Conservation (phyloP, 2,888 invertebrate species). For the Caenorhabditis angaria region DNA sequence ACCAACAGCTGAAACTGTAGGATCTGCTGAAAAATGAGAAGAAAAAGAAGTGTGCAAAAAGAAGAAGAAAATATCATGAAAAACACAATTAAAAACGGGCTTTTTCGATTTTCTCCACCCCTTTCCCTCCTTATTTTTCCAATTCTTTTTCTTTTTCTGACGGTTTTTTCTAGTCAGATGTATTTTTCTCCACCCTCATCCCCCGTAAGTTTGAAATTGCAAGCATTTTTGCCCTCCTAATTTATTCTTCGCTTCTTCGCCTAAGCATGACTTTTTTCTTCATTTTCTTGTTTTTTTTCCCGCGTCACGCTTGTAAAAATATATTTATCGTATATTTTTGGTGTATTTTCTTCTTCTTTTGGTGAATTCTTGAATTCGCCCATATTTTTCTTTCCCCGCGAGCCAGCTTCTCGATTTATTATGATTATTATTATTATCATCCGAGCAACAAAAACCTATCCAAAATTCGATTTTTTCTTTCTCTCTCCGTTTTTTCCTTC, state of each 20-base stretch:
- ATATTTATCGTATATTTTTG: constrained; percentile 1
- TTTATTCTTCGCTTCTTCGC: neutral
- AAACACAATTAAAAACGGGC: neutral
- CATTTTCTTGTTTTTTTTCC: too few relatives aligned
- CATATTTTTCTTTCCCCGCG: too few relatives aligned
- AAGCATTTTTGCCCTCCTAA: neutral
- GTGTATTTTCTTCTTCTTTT: neutral
- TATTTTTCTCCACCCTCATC: too few relatives aligned
- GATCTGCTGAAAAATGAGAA: neutral
- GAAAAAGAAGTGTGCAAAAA: neutral
- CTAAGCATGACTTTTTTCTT: neutral
- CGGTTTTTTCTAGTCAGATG: neutral
- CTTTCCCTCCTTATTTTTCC: constrained; percentile 6
- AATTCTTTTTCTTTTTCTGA: neutral
- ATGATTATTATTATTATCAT: too few relatives aligned
- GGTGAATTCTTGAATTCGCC: too few relatives aligned
- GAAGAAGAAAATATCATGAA: neutral
- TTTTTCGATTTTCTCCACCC: constrained; percentile 8
- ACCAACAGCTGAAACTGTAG: neutral
- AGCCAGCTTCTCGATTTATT: too few relatives aligned
- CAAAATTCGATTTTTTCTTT: constrained; percentile 7
- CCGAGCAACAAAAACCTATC: neutral
- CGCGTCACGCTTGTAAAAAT: too few relatives aligned
- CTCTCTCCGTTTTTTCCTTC: neutral
- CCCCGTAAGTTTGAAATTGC: too few relatives aligned